Evolutionary conservation across 1,140 invertebrate species (phyloP).

Genomic region (Diorhabda carinulata): DNA sequence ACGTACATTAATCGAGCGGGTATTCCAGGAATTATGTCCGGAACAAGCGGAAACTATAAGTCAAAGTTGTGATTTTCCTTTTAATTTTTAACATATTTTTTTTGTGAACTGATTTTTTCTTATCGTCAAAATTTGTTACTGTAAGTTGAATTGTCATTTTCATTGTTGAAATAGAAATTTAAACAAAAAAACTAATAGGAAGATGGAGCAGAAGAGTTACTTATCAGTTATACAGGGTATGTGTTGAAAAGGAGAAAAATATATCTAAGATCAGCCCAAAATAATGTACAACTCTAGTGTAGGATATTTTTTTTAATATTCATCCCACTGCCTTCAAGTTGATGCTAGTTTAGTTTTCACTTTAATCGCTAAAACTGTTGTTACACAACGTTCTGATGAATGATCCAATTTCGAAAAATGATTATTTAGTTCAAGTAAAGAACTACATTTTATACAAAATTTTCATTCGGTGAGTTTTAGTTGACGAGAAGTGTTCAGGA

Average conservation of each 20-base stretch:
- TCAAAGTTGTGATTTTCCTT: slow-evolving; percentile 47
- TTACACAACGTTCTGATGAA: too few relatives aligned
- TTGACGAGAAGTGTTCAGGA: too few relatives aligned
- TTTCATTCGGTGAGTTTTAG: too few relatives aligned
- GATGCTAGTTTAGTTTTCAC: background rate
- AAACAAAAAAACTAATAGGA: background rate
- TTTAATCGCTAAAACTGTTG: too few relatives aligned
- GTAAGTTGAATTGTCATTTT: slow-evolving; percentile 2
- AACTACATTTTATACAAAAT: too few relatives aligned
- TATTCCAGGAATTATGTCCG: slow-evolving; percentile 61
- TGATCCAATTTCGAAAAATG: too few relatives aligned
- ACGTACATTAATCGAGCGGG: slow-evolving; percentile 58
- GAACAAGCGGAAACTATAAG: slow-evolving; percentile 59
- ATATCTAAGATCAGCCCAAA: background rate
- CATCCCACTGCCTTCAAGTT: background rate
- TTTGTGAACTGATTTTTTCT: slow-evolving; percentile 7
- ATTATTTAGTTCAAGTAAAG: too few relatives aligned
- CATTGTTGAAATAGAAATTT: background rate
- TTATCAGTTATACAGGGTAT: slow-evolving; percentile 1
- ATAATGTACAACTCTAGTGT: background rate
- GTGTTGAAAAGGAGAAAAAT: background rate
- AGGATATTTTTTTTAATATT: background rate
- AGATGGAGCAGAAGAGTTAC: background rate
- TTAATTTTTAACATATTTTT: slow-evolving; percentile 12
- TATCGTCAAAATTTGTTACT: slow-evolving; percentile 2